Base-by-base conservation (phyloP, 2,797 vertebrate genomes). In the Erithacus rubecula region DNA sequence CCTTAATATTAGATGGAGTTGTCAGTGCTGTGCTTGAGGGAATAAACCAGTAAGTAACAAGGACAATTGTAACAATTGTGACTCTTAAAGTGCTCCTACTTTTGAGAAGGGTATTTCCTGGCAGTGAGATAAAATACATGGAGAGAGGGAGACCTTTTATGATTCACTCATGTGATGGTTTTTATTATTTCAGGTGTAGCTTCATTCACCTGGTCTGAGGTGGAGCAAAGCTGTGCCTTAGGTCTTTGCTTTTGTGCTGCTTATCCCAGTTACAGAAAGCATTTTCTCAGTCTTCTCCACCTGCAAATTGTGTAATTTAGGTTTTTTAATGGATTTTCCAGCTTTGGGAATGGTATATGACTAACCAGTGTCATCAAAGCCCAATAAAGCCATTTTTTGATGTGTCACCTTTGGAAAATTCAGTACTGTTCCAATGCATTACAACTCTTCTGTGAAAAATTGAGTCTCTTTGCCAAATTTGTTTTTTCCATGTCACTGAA, bases 1-100 rank as follows among this genome's bases (percentile, higher is more conserved):
- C 55, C 34, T 87, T 93, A 79, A 60, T 92, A 87, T 88, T 67
- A 58, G 72, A 86, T 90, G 68, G 84, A 94, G 49, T 29, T 81
- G 27, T 88, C 85, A 67, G 41, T 32, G 70, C 70, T 4, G 3
- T 26, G 51, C 71, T 81, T 39, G 63, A 56, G 70, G 70, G 87
- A 89, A 82, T 82, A 94, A 91, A 81, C 76, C 76, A 79, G 7
- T 81, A 26, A 87, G 79, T 81, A 67, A 24, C 59, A 36, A 47
- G 44, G 52, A 60, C 88, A 86, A 67, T 49, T 93, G 62, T n/a
- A 49, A 60, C 88, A 86, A 67, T 49, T 93, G 62, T n/a, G 32
- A 43, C 30, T 78, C 58, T 41, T 63, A 29, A 75, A 83, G 75
- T 76, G 39, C 63, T 55, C 47, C 9, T 22, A 1, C 22, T 62